Percentiles rank a stretch among this genome's conserved stretches.
Evolutionary conservation across 2,797 vertebrate species (phyloP).

Genomic region (Fundulus diaphanus): DNA sequence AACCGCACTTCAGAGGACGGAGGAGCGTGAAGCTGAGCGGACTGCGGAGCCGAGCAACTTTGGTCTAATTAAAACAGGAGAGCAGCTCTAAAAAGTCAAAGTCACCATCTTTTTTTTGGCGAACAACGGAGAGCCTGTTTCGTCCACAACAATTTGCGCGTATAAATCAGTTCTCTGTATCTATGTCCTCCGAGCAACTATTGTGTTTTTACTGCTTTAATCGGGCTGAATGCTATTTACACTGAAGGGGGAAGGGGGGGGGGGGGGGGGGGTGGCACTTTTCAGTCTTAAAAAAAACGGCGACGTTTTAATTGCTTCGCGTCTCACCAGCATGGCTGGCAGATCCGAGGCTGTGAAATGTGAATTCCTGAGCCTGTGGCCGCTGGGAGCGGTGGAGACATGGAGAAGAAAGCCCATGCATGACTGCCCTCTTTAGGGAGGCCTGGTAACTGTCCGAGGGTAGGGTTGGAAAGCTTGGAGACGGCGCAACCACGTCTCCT

Average conservation of each 20-base stretch:
- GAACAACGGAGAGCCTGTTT: conserved; percentile 70
- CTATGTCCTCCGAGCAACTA: conserved; percentile 59
- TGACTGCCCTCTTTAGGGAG: conserved; percentile 97
- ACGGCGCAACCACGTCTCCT: conserved; percentile 36
- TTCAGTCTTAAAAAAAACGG: conserved; percentile 61
- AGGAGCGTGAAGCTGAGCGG: conserved; percentile 67
- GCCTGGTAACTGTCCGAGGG: conserved; percentile 84
- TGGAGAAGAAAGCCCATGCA: conserved; percentile 81
- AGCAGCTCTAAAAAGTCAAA: conserved; percentile 52
- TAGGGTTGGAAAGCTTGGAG: conserved; percentile 44
- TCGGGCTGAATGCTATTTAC: conserved; percentile 73
- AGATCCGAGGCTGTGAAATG: conserved; percentile 75
- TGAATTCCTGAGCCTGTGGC: conserved; percentile 79
- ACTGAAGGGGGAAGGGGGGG: conserved; percentile 52
- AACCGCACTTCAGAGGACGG: conserved; percentile 77
- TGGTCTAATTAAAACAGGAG: conserved; percentile 59
- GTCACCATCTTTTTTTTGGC: conserved; percentile 37
- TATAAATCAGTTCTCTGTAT: conserved; percentile 75
- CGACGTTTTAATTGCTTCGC: conserved; percentile 80
- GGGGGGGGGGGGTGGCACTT: conserved; percentile 27
- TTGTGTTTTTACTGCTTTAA: conserved; percentile 77
- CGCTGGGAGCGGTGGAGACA: conserved; percentile 78
- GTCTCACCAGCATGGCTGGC: conserved; percentile 66
- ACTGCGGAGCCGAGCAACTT: conserved; percentile 30
- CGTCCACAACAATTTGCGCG: conserved; percentile 68